Evolutionary conservation across 1,140 invertebrate genomes (phyloP), one percentile per base, ranked within the genome.

Genomic region (Bombus impatiens): DNA sequence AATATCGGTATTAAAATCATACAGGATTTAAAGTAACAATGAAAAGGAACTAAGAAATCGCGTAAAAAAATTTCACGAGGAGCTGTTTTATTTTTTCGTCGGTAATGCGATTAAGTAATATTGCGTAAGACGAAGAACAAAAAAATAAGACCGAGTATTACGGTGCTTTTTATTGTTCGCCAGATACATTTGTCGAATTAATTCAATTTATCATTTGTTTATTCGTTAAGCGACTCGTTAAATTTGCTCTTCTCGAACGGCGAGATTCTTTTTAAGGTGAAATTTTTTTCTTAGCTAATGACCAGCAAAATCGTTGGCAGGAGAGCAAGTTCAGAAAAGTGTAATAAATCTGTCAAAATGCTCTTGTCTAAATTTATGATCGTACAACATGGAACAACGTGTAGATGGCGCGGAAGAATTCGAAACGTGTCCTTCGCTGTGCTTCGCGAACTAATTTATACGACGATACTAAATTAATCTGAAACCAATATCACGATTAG

Each of bases 321-420:
- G 22, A 59, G 44, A 59, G 76, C 77, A 72, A 47, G 25, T 84
- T 72, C 53, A 47, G 67, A 6, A 25, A n/a, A 25, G 53, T 71
- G 32, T 25, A 72, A 79, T 84, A 84, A 84, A 84, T 84, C 83
- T 62, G 22, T 79, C 67, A 25, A 22, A 22, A 25, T 40, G 71
- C 65, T 18, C 32, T 79, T 84, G 62, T 79, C 76, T 72, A 84
- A 53, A 84, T 84, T 84, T 79, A 79, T 37, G 67, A 25, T 44
- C 2, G 76, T 25, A 79, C 53, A 22, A 47, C 28, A 32, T n/a
- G 2, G 40, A 71, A 18, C 22, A n/a, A 13, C 47, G 40, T n/a
- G 57, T 1, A 37, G 42, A 76, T 44, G 65, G 35, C 25, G 40
- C 35, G 47, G 10, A 59, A 42, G 37, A 78, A 71, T 78, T 71